phyloP scores from a whole-genome alignment of 2,113 vertebrate species.

The Gobius niger region DNA sequence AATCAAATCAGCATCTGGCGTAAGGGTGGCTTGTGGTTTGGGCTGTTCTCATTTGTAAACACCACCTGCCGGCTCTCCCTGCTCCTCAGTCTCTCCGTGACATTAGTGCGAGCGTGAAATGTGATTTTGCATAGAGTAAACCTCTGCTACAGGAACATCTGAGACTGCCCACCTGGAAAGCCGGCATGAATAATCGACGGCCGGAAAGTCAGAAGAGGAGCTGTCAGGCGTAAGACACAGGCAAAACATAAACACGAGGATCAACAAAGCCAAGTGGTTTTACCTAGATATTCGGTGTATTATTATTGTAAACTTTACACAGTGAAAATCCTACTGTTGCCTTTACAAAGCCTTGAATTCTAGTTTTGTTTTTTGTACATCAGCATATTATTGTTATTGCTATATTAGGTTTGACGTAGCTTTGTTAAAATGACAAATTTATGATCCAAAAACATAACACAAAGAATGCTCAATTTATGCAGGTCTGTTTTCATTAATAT shows the following conservation, averaged over 20 bases:
- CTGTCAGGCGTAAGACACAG: conserved; percentile 42
- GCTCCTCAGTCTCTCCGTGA: conserved; percentile 50
- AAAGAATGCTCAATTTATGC: conserved; percentile 53
- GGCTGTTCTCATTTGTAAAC: conserved; percentile 68
- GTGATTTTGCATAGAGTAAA: conserved; percentile 59
- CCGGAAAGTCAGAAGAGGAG: conserved; percentile 41
- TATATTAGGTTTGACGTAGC: no score
- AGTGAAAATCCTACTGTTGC: no score
- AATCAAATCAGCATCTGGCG: conserved; percentile 68
- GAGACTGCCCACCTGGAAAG: conserved; percentile 60
- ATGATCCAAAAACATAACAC: conserved; percentile 12
- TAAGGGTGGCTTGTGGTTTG: conserved; percentile 48
- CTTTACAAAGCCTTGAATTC: no score
- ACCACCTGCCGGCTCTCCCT: conserved; percentile 63
- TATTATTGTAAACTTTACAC: no score
- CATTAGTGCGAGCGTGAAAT: conserved; percentile 65
- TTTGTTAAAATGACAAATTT: no score
- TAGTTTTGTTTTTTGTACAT: no score
- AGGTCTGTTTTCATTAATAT: conserved; percentile 39
- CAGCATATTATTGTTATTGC: no score
- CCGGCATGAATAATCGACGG: conserved; percentile 56
- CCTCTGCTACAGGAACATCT: conserved; percentile 48
- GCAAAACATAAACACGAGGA: conserved; percentile 18
- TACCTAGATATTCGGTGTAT: not conserved
- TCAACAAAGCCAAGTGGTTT: not conserved